Evolutionary conservation across 2,797 vertebrate genomes (phyloP).

Genomic region (Bradypus variegatus): DNA sequence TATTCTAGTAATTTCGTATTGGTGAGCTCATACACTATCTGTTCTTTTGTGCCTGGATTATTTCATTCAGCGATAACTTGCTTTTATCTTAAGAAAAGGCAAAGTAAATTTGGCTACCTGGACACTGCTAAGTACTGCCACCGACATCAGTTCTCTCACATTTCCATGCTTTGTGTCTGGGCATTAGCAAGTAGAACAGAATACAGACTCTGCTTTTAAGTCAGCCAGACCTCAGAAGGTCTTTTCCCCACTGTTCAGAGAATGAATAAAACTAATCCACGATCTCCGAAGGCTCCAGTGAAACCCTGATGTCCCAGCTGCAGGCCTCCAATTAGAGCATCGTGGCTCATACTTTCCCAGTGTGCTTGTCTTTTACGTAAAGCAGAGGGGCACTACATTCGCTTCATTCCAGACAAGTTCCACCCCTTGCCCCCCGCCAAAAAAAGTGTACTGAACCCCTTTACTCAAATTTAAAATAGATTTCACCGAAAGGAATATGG

Average conservation of each 20-base stretch:
- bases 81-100: background rate
- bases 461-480: background rate
- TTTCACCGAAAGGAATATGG: background rate
- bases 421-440: background rate
- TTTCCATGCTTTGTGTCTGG: background rate
- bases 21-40: too few species aligned
- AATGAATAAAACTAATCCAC: background rate
- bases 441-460: background rate
- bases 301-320: background rate
- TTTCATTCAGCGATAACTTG: too few species aligned
- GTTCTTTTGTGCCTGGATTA: too few species aligned
- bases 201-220: background rate
- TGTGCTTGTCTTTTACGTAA: background rate
- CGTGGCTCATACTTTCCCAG: background rate
- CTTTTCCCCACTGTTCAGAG: background rate
- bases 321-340: background rate
- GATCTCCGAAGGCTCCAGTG: background rate
- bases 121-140: background rate
- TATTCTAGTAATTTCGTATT: too few species aligned
- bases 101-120: background rate
- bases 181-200: background rate
- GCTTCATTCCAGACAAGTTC: background rate
- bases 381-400: background rate
- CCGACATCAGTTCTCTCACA: background rate
- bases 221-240: background rate